Conservation (phyloP, 1,140 invertebrate genomes). For the Planococcus citri region DNA sequence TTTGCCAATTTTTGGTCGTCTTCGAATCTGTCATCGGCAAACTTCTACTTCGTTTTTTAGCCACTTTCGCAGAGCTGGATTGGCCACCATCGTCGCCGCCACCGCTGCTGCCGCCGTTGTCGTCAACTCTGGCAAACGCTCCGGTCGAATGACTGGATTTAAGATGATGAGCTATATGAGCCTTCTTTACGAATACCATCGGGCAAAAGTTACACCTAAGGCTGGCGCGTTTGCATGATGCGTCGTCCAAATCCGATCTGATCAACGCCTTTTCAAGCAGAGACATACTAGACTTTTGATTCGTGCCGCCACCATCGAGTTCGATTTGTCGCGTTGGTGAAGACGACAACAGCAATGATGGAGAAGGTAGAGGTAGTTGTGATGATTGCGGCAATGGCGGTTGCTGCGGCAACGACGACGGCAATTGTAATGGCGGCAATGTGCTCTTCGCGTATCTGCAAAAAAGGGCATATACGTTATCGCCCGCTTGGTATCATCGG, state of each 20-base stretch:
- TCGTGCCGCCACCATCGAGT: not conserved
- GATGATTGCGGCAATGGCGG: not conserved
- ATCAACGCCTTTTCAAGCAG: too few relatives aligned
- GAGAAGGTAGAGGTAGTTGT: not conserved
- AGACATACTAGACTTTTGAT: too few relatives aligned
- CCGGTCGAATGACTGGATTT: not conserved
- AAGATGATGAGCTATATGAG: not conserved
- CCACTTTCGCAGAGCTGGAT: not conserved
- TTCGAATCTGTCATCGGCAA: not conserved
- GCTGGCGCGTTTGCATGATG: not conserved
- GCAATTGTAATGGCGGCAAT: not conserved
- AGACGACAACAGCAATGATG: not conserved
- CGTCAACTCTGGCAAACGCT: too few relatives aligned
- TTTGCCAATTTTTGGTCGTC: not conserved
- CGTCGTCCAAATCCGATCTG: too few relatives aligned
- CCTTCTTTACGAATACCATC: not conserved
- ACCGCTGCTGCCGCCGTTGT: too few relatives aligned
- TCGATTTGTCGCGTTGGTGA: not conserved
- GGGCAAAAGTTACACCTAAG: not conserved
- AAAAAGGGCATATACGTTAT: slow-evolving; percentile 18
- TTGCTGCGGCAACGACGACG: too few relatives aligned
- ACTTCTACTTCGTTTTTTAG: not conserved
- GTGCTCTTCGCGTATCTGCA: slow-evolving; percentile 1
- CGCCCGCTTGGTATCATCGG: not conserved
- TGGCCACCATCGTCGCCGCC: too few relatives aligned